Percentiles rank a stretch among this genome's conserved stretches.
Conservation (phyloP, 2,888 invertebrate species). For the Aproaerema taeniolella region DNA sequence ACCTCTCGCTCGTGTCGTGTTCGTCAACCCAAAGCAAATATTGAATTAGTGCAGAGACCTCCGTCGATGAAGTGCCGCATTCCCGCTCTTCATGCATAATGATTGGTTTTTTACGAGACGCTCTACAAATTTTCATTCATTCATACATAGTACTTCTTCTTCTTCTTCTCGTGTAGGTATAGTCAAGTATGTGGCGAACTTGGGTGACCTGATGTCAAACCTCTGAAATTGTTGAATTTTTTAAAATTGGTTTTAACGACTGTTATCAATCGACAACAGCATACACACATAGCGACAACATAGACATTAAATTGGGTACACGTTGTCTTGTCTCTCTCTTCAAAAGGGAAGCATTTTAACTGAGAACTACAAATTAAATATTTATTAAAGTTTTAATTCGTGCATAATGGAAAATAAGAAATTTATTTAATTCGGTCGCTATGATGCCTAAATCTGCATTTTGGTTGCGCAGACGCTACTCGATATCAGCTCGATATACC, state of each 20-base stretch:
- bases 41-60: slow-evolving; percentile 59
- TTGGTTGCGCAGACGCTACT: slow-evolving; percentile 8
- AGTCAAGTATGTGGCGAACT: too few species aligned
- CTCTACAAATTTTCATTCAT: slow-evolving; percentile 32
- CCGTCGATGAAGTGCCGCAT: slow-evolving; percentile 50
- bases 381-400: background rate
- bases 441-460: slow-evolving; percentile 5
- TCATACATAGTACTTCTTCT: too few species aligned
- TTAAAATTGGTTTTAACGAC: too few species aligned
- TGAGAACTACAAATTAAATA: slow-evolving; percentile 1
- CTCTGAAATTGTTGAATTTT: too few species aligned
- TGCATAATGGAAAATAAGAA: slow-evolving; percentile 1
- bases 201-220: too few species aligned
- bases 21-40: slow-evolving; percentile 65
- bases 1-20: too few species aligned
- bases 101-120: slow-evolving; percentile 27
- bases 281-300: too few species aligned
- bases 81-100: slow-evolving; percentile 30
- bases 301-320: background rate
- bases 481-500: slow-evolving; percentile 1
- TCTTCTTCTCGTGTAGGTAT: too few species aligned
- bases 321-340: background rate
- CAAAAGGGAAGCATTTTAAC: background rate
- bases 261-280: too few species aligned
- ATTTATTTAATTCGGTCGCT: slow-evolving; percentile 6